Evolutionary conservation across 2,888 invertebrate species (phyloP).

Genomic region (Harmothoe impar): DNA sequence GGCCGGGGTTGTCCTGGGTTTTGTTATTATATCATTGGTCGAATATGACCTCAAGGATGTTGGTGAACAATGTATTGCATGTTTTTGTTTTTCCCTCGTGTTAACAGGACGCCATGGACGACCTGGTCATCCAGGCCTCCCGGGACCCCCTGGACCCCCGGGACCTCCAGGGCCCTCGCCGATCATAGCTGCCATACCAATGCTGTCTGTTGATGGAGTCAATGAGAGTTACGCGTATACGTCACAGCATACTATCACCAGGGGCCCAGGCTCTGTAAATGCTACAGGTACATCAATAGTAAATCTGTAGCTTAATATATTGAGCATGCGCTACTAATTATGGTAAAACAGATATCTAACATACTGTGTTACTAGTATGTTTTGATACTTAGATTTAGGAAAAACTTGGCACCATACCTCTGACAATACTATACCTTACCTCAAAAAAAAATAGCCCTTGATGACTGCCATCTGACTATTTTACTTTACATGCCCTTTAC

Average conservation of each 20-base stretch:
- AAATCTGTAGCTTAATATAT: neutral
- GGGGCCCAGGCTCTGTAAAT: neutral
- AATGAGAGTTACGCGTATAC: neutral
- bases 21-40: too few relatives aligned
- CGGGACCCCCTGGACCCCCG: slow-evolving; percentile 44
- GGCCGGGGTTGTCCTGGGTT: too few relatives aligned
- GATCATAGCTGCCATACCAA: slow-evolving; percentile 50
- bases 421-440: neutral
- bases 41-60: too few relatives aligned
- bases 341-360: too few relatives aligned
- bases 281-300: slow-evolving; percentile 11
- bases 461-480: too few relatives aligned
- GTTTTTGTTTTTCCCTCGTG: neutral
- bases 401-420: too few relatives aligned
- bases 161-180: slow-evolving; percentile 42
- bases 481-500: too few relatives aligned
- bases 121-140: slow-evolving; percentile 17
- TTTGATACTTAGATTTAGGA: too few relatives aligned
- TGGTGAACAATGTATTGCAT: too few relatives aligned
- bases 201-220: neutral
- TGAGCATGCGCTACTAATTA: neutral
- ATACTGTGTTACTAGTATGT: too few relatives aligned
- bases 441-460: too few relatives aligned
- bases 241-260: neutral
- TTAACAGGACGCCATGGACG: neutral